Base-by-base conservation (phyloP, 2,113 vertebrate genomes). In the Triplophysa siluroides region DNA sequence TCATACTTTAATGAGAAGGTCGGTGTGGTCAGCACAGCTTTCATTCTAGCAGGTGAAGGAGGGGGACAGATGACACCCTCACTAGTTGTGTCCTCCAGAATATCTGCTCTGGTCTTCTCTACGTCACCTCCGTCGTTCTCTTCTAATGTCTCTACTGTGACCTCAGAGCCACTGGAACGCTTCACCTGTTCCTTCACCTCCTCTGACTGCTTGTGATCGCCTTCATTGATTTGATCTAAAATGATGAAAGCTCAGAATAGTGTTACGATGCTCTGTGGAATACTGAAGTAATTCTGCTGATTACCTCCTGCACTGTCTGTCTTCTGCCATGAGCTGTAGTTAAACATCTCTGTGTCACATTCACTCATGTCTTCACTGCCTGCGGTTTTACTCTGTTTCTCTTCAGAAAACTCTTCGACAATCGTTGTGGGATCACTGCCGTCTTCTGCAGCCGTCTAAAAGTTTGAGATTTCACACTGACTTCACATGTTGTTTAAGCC, bases 1-100 rank as follows among this genome's bases (percentile, higher is more conserved):
- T 26, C 87, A 69, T 85, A 94, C 93, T 76, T 85, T 72, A 92
- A 89, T 56, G 83, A 43, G 70, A 92, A 92, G 1, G 82, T 78
- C 58, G 91, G 87, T 2, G 85, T 88, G 72, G 82, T 84, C 43
- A 85, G 76, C 8, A 41, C 67, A 26, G 79, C 54, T 69, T 83
- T 85, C 58, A 69, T 83, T 83, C 81, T 83, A 74, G 74, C 16
- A 1, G 83, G 86, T 41, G 85, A 79, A 7, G 76, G 41, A 14
- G 77, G 84, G 68, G 67, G 41, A 50, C 69, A 83, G 71, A 16
- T 58, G 45, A 13, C 24, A 73, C 24, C 77, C 58, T 89, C 79
- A 3, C 80, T 50, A 21, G 72, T 21, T 7, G 85, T 74, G 54
- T 84, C 7, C 12, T 41, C 12, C 9, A 58, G 75, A 74, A 52